phyloP scores from a whole-genome alignment of 35 echinoderm and acorn worm genomes.

The Chiridota heheva region DNA sequence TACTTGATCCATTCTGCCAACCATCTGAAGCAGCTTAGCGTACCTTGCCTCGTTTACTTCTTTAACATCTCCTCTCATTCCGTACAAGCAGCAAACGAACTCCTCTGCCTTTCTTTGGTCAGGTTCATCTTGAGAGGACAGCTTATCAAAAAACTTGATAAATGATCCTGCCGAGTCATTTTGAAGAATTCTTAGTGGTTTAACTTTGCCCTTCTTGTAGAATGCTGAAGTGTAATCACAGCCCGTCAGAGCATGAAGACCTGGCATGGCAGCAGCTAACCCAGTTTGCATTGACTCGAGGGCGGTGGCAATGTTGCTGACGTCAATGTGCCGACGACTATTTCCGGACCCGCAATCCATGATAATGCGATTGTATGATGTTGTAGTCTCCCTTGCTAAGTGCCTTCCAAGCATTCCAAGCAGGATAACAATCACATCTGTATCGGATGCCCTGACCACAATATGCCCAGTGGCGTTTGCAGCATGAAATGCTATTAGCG shows the following conservation, averaged over 20 bases:
- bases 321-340: slow-evolving; percentile 46
- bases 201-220: slow-evolving; percentile 50
- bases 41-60: slow-evolving; percentile 57
- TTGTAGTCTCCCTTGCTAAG: too few relatives aligned
- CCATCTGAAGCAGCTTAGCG: slow-evolving; percentile 44
- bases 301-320: slow-evolving; percentile 30
- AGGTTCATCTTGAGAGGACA: slow-evolving; percentile 30
- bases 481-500: slow-evolving; percentile 56
- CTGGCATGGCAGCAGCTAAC: slow-evolving; percentile 42
- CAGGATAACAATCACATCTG: slow-evolving; percentile 52
- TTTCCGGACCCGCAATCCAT: slow-evolving; percentile 59
- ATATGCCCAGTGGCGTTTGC: slow-evolving; percentile 24
- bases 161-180: slow-evolving; percentile 55
- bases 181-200: slow-evolving; percentile 37
- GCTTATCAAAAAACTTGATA: slow-evolving; percentile 21
- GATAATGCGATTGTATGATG: not conserved
- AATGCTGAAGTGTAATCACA: slow-evolving; percentile 56
- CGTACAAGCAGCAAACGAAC: slow-evolving; percentile 64
- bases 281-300: slow-evolving; percentile 28
- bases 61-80: slow-evolving; percentile 35
- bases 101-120: slow-evolving; percentile 36
- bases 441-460: slow-evolving; percentile 58
- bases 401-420: slow-evolving; percentile 33
- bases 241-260: slow-evolving; percentile 46
- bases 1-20: slow-evolving; percentile 60